A percentile compares a stretch with the other conserved stretches of the same genome.
These are phyloP conservation scores for Callocephalon fimbriatum DNA, from an alignment of 2,113 vertebrate genomes.

Conservation along the genomic window DNA sequence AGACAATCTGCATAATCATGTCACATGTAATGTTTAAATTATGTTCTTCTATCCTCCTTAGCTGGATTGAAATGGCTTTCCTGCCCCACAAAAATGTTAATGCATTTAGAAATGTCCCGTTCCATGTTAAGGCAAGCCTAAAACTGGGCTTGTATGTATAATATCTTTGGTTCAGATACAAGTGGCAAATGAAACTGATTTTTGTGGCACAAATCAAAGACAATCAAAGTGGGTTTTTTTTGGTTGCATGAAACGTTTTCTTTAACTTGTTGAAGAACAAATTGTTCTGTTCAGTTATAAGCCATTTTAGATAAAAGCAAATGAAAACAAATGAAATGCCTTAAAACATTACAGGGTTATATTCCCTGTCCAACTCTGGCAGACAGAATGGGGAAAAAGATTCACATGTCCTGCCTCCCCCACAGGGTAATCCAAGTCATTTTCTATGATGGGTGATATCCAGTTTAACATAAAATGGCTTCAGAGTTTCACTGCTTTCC, in stretches of 20 bases:
- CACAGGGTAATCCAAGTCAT: rapidly evolving
- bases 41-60: background rate
- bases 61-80: background rate
- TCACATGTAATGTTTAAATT: slow-evolving; percentile 7
- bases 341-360: background rate
- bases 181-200: background rate
- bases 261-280: background rate
- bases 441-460: background rate
- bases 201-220: background rate
- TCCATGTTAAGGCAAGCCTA: background rate
- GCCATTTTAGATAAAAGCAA: background rate
- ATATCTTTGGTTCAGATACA: background rate
- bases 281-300: background rate
- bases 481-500: background rate
- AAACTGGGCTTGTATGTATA: background rate
- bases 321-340: background rate
- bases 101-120: background rate
- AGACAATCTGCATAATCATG: slow-evolving; percentile 13
- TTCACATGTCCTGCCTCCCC: background rate
- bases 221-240: background rate
- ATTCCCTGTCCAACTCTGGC: background rate
- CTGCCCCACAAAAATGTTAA: slow-evolving; percentile 25
- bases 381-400: background rate
- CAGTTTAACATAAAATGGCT: background rate
- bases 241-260: background rate